A percentile compares a stretch with the other conserved stretches of the same genome.
Conservation (phyloP, 2,888 invertebrate genomes). For the Hemithea aestivaria region DNA sequence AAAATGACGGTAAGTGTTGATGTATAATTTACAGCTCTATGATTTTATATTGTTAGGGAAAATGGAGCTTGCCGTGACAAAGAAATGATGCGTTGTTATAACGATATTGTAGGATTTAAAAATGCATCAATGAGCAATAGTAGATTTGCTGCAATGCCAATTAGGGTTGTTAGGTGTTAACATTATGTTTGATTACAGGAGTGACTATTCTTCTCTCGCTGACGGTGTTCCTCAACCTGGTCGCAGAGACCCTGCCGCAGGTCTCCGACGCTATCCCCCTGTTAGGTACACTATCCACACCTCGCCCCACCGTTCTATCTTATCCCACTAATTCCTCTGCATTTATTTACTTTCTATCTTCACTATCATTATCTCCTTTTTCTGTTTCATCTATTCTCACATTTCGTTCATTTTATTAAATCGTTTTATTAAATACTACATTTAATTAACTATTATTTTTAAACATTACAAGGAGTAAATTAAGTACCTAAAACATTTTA, state of each 20-base stretch:
- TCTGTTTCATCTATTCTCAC: constrained; percentile 39
- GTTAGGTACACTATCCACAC: constrained; percentile 91
- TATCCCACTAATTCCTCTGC: constrained; percentile 49
- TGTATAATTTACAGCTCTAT: constrained; percentile 32
- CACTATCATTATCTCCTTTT: constrained; percentile 39
- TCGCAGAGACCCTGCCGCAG: constrained; percentile 99
- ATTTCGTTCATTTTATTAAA: constrained; percentile 44
- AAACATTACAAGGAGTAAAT: constrained; percentile 78
- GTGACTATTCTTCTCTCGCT: constrained; percentile 99
- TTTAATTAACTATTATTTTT: constrained; percentile 63
- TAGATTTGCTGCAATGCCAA: too few relatives aligned
- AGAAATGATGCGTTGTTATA: too few relatives aligned
- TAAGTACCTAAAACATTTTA: constrained; percentile 42
- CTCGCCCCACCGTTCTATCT: constrained; percentile 54
- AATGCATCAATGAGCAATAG: too few relatives aligned
- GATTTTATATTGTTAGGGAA: constrained; percentile 18
- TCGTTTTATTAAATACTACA: constrained; percentile 22
- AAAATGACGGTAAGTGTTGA: constrained; percentile 40
- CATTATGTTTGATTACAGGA: constrained; percentile 90
- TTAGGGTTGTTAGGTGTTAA: constrained; percentile 58
- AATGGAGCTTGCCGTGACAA: too few relatives aligned
- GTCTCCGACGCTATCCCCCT: constrained; percentile 99
- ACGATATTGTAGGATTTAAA: too few relatives aligned
- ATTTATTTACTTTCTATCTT: constrained; percentile 44
- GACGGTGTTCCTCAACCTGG: constrained; percentile 99